Percentiles rank a stretch among this genome's conserved stretches.
Evolutionary conservation across 2,888 invertebrate genomes (phyloP).

Genomic region (Oscheius myriophilus): DNA sequence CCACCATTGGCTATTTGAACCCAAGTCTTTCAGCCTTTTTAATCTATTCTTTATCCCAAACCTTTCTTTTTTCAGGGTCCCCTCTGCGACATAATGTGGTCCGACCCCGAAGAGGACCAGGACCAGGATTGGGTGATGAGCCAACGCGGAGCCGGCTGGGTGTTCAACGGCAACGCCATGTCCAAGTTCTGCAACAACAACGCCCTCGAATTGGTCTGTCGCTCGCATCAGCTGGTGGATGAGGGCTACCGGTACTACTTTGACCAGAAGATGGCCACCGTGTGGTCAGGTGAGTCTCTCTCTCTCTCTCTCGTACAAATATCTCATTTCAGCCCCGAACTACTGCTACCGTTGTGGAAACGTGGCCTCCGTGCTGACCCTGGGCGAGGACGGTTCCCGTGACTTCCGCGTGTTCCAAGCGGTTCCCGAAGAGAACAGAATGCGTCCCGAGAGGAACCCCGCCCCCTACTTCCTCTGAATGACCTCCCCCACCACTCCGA

Average conservation of each 20-base stretch:
- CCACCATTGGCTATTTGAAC: too few species aligned
- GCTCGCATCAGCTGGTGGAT: conserved; percentile 98
- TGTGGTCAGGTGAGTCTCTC: conserved; percentile 89
- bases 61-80: conserved; percentile 80
- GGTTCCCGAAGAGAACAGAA: conserved; percentile 82
- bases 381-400: conserved; percentile 72
- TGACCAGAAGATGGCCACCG: conserved; percentile 92
- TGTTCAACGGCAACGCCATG: conserved; percentile 81
- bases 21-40: too few species aligned
- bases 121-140: conserved; percentile 76
- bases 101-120: conserved; percentile 97
- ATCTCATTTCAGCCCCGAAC: conserved; percentile 86
- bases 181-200: conserved; percentile 89
- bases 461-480: conserved; percentile 30
- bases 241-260: conserved; percentile 99
- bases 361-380: conserved; percentile 93
- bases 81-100: conserved; percentile 98
- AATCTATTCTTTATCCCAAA: conserved; percentile 1
- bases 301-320: conserved; percentile 3
- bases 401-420: conserved; percentile 81
- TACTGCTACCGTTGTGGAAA: conserved; percentile 99
- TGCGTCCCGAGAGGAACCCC: conserved; percentile 13
- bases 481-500: neutral
- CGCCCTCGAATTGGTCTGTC: conserved; percentile 89
- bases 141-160: conserved; percentile 69